Conservation (phyloP, 2,113 vertebrate genomes). For the Nibea albiflora region DNA sequence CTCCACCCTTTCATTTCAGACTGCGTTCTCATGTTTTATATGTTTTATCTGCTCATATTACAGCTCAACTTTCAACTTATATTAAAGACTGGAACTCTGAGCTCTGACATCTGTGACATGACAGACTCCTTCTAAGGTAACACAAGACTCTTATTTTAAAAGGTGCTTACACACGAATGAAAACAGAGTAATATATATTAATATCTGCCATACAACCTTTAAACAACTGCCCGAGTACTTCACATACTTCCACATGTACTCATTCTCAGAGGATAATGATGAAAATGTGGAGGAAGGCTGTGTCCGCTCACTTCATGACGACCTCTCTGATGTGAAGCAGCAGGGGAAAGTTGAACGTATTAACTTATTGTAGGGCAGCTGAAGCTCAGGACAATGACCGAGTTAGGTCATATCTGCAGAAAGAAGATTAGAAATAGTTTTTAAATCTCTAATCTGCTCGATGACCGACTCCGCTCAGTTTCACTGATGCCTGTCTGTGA, state of each 20-base stretch:
- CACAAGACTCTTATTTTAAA: too few relatives aligned
- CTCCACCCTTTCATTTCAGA: too few relatives aligned
- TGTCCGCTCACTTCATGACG: not conserved
- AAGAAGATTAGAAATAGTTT: constrained; percentile 71
- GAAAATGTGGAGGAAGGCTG: constrained; percentile 15
- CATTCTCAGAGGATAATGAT: constrained; percentile 4
- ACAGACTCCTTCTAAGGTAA: not conserved
- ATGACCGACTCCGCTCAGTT: not conserved
- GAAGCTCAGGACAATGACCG: constrained; percentile 55
- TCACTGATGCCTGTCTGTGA: not conserved
- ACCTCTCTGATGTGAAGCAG: constrained; percentile 29
- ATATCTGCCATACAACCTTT: too few relatives aligned
- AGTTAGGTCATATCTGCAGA: constrained; percentile 34
- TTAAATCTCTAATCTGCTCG: constrained; percentile 63
- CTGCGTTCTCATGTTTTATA: too few relatives aligned
- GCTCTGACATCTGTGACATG: too few relatives aligned
- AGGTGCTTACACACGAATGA: too few relatives aligned
- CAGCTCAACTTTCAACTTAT: too few relatives aligned
- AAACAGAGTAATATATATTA: too few relatives aligned
- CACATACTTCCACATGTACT: not conserved
- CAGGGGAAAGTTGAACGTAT: constrained; percentile 59
- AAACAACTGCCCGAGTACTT: not conserved
- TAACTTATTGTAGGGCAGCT: constrained; percentile 43
- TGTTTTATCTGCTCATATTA: too few relatives aligned
- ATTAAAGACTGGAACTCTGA: too few relatives aligned